These are phyloP conservation scores for Axis porcinus DNA, from an alignment of 2,113 vertebrate species.

Conservation along the genomic window DNA sequence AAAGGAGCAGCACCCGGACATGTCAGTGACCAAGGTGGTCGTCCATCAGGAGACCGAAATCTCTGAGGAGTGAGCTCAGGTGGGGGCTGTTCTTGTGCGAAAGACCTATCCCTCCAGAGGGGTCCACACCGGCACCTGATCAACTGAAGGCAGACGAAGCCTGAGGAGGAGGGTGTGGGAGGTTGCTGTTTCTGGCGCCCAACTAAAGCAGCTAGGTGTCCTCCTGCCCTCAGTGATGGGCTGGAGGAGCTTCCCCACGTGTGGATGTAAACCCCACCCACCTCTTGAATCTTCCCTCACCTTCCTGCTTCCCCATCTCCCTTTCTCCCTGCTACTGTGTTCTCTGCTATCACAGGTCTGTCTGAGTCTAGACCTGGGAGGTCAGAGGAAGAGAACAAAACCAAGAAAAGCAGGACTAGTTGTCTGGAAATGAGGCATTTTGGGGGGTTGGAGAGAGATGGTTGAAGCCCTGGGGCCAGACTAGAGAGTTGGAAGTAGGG, in stretches of 20 bases:
- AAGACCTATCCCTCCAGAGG: background rate
- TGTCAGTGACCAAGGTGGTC: slow-evolving; percentile 99
- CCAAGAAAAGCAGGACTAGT: background rate
- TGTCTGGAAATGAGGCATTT: background rate
- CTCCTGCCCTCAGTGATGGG: background rate
- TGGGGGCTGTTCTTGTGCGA: background rate
- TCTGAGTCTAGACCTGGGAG: background rate
- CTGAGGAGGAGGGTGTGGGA: background rate
- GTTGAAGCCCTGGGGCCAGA: background rate
- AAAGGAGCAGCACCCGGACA: slow-evolving; percentile 97
- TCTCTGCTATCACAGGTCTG: background rate
- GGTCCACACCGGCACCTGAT: background rate
- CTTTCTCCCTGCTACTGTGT: background rate
- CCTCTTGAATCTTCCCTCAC: background rate
- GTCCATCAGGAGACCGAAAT: slow-evolving; percentile 99
- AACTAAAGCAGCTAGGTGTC: background rate
- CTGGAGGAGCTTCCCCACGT: background rate
- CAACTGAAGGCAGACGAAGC: background rate
- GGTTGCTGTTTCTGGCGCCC: background rate
- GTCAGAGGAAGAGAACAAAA: background rate
- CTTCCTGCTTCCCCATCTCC: background rate
- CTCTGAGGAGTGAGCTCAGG: slow-evolving; percentile 85
- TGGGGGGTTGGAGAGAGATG: fast-evolving
- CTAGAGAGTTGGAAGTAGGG: background rate
- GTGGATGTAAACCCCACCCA: background rate